Base-by-base conservation (phyloP, 1,140 invertebrate genomes). In the Teleogryllus occipitalis region DNA sequence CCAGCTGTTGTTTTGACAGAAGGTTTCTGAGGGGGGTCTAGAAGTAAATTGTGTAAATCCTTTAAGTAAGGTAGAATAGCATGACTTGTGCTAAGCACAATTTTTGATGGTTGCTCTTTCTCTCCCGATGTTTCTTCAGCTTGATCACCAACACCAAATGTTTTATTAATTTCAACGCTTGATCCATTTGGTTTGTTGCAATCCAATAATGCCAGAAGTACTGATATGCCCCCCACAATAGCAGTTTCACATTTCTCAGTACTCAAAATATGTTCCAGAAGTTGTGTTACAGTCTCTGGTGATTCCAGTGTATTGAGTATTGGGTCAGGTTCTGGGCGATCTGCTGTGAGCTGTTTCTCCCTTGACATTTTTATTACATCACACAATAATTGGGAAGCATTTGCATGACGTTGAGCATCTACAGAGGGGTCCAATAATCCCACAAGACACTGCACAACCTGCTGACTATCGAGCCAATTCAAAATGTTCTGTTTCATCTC, bases 381-480 rank as follows among this genome's bases (percentile, higher is more conserved):
- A 89, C 91, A 93, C 82, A 96, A 88, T 84, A 95, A 90, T 87
- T 94, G 91, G 83, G 94, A 89, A 84, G 93, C 93, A 88, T 96
- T 96, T 83, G 89, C 89, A 86, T 96, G 94, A 84, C 92, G 91
- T 82, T 91, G 90, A 83, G 90, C 88, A 85, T 94, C 92, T 83
- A 91, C 89, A 80, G 89, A 89, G 81, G 94, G 91, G 84, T 94
- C 92, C 83, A 97, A 89, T 85, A 96, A 88, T 83, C 89, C 90
- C 82, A 97, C 91, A 84, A 97, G 88, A 85, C 90, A 92, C 86
- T 96, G 93, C 82, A 97, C 90, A 83, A 97, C 90, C 85, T 93
- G 89, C 85, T 97, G 90, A 85, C 94, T 93, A 88, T 95, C 93
- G 83, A 98, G 89, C 96, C 96, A 98, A 95, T 98, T 86, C 85